Base-by-base conservation (phyloP, 64 coral and sea anemone species). In the Montipora foliosa region DNA sequence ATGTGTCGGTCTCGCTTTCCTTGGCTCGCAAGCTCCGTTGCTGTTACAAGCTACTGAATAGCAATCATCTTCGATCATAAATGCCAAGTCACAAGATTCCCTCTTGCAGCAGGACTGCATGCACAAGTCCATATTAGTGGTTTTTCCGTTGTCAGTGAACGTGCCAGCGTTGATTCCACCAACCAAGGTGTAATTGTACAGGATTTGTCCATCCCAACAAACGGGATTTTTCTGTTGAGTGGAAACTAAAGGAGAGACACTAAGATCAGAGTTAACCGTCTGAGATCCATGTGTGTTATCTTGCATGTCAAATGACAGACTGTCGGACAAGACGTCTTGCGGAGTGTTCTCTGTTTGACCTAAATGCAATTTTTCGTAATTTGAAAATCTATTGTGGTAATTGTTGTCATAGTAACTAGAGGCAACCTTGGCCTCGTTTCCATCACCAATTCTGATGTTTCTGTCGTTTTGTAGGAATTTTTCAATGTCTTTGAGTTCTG, bases 51-150 rank as follows among this genome's bases (percentile, higher is more conserved):
- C 79, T 8, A 99, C 95, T 8, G 94, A 96, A 57, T 99, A 99
- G 7, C 97, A 99, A 19, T 99, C 95, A 58, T 95, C 89, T 73
- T 99, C 97, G 9, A 99, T 99, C 97, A 99, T 96, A 51, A 99
- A 94, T 19, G 97, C 95, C 58, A 99, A 75, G 84, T 99, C 97
- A 79, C 97, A 99, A 20, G 89, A 46, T 7, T 82, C 61, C 52
- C 89, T 88, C 84, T 96, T 96, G 88, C 97, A 99, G 47, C 97
- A 99, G 7, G 87, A 95, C 48, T 99, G 95, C 95, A 96, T 96
- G 44, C 97, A 99, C 12, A 94, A 77, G 87, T 99, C 97, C 87
- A 99, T 96, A 74, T 73, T 96, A 5, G 70, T 89, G 19, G 89
- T 86, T 59, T 99, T 96, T 45, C 97, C 97, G 59, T 96, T 96